phyloP scores from a whole-genome alignment of 1,140 invertebrate genomes.

The Dreissena polymorpha region DNA sequence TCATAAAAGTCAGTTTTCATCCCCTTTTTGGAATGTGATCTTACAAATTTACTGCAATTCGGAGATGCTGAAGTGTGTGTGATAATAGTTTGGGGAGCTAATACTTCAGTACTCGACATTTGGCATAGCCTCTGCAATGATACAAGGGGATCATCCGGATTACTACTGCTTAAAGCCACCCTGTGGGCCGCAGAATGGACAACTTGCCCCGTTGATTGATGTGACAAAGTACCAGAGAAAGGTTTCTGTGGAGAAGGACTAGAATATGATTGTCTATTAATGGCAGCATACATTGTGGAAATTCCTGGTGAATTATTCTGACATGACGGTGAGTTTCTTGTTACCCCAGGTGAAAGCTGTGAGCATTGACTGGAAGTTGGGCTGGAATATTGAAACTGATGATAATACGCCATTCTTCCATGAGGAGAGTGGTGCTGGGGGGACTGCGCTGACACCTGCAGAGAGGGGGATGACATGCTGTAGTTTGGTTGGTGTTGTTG shows the following conservation, averaged over 20 bases:
- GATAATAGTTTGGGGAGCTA: constrained; percentile 77
- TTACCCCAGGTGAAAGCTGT: constrained; percentile 49
- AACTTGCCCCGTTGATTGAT: too few species aligned
- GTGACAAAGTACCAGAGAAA: too few species aligned
- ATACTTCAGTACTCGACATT: constrained; percentile 76
- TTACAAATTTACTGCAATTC: too few species aligned
- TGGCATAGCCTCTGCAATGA: constrained; percentile 77
- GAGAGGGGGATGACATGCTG: constrained; percentile 53
- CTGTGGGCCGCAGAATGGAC: too few species aligned
- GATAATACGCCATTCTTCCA: neutral
- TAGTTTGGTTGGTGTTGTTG: constrained; percentile 55
- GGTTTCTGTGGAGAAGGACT: constrained; percentile 5
- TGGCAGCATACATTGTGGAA: neutral
- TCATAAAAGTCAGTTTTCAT: constrained; percentile 24
- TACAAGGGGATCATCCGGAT: constrained; percentile 64
- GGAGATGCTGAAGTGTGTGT: constrained; percentile 71
- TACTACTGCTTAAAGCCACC: neutral
- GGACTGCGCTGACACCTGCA: constrained; percentile 56
- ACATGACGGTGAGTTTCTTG: constrained; percentile 1
- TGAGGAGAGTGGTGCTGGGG: constrained; percentile 8
- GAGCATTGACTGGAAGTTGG: constrained; percentile 40
- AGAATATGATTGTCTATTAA: neutral
- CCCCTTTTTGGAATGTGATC: too few species aligned
- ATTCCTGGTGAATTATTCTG: neutral
- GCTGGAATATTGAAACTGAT: constrained; percentile 27